Evolutionary conservation across 2,113 vertebrate genomes (phyloP), one percentile per base, ranked within the genome.

Genomic region (Phylloscopus trochilus): DNA sequence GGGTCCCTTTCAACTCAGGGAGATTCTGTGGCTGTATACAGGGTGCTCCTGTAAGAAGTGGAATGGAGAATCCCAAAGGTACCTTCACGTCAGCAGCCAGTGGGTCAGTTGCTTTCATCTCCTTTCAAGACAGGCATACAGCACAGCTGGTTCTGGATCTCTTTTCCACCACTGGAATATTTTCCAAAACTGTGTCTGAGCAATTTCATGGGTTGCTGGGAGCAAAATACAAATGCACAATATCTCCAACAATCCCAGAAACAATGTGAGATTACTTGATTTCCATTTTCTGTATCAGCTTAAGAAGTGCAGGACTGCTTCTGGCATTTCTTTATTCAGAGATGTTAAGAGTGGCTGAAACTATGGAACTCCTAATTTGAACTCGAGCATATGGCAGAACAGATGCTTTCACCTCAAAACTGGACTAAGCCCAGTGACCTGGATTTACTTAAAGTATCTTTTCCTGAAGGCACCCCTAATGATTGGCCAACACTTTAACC

Each of bases 381-480:
- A 44, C 44, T 81, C 21, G 8, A 67, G 31, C 6, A 0, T 15
- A 59, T 63, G 33, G 26, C 20, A 72, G 43, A 73, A 41, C 67
- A 87, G 53, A 31, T 2, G 1, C 41, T 70, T 90, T 75, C 75
- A 64, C 80, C 85, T 83, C 3, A 1, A 81, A 96, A 78, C 41
- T 53, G 75, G 41, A 63, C 66, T 35, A 44, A 86, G 52, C 79
- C 76, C 72, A 83, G 76, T 88, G 88, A 81, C 41, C 21, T 56
- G 82, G 68, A 37, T 95, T 81, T 91, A 63, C 79, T 86, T 93
- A 64, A 96, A 89, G 21, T 51, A 33, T 47, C 43, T 95, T 89
- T 95, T 67, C 67, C 59, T 91, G 59, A 90, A 91, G 82, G 84
- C 76, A 86, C 56, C 43, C 39, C 41, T 83, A 70, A 70, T 4